Conservation (phyloP, 2,797 vertebrate genomes). For the Gambelia wislizenii region DNA sequence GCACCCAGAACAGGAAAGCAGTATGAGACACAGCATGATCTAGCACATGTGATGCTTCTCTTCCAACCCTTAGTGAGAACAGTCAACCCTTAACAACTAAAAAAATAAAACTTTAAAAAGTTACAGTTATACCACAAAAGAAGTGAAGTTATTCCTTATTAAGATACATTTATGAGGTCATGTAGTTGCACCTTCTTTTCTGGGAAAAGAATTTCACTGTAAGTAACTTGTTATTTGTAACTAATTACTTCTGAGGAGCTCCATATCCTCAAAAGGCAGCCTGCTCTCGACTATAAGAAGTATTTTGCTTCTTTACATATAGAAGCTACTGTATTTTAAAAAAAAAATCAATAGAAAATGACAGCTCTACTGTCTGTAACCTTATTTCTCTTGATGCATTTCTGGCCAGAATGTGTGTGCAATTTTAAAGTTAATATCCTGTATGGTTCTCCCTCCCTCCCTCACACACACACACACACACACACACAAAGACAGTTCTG, state of each 20-base stretch:
- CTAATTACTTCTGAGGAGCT: not conserved
- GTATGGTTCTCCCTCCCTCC: conserved; percentile 4
- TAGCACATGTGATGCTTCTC: not conserved
- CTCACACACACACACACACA: too few species aligned
- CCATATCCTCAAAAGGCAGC: not conserved
- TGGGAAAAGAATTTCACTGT: too few species aligned
- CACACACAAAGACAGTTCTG: conserved; percentile 47
- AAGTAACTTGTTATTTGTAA: not conserved
- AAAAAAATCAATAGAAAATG: not conserved
- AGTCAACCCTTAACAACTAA: not conserved
- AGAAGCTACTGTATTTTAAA: not conserved
- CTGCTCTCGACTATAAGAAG: not conserved
- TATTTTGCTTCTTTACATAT: not conserved
- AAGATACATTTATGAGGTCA: too few species aligned
- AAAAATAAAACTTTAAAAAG: not conserved
- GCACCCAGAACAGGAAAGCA: not conserved
- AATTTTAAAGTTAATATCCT: conserved; percentile 56
- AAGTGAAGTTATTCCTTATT: not conserved
- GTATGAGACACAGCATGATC: not conserved
- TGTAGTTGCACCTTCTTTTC: too few species aligned
- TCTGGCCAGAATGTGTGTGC: conserved; percentile 42
- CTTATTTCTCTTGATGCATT: not conserved
- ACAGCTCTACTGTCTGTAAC: not conserved
- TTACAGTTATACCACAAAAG: not conserved
- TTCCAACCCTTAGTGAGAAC: not conserved